A percentile compares a stretch with the other conserved stretches of the same genome.
phyloP scores from a whole-genome alignment of 2,888 invertebrate genomes.

The Eilema griseolum region DNA sequence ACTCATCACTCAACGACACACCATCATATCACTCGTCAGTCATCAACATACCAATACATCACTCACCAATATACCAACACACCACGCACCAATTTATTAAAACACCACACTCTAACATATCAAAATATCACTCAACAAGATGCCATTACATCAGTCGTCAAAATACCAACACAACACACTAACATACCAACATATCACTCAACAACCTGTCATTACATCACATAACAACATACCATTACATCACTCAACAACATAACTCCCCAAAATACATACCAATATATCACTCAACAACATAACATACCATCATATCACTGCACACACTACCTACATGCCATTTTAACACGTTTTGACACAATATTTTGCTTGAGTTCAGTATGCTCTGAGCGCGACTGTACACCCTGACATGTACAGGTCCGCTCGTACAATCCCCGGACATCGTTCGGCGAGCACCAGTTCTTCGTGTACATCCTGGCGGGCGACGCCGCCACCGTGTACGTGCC shows the following conservation, averaged over 20 bases:
- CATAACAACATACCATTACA: background rate
- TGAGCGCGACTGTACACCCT: slow-evolving; percentile 65
- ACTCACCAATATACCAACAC: background rate
- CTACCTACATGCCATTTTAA: too few relatives aligned
- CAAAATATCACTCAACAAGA: too few relatives aligned
- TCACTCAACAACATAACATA: too few relatives aligned
- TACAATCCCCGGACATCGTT: slow-evolving; percentile 96
- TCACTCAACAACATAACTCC: background rate
- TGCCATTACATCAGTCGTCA: background rate
- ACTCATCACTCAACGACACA: too few relatives aligned
- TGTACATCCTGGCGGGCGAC: slow-evolving; percentile 93
- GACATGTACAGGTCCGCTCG: slow-evolving; percentile 87
- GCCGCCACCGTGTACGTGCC: slow-evolving; percentile 95
- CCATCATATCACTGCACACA: too few relatives aligned
- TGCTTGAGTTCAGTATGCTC: slow-evolving; percentile 55
- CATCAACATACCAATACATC: background rate
- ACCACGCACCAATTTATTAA: too few relatives aligned
- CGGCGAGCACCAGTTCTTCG: slow-evolving; percentile 98
- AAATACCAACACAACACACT: background rate
- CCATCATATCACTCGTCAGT: too few relatives aligned
- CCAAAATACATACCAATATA: too few relatives aligned
- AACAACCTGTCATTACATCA: background rate
- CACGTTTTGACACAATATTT: too few relatives aligned
- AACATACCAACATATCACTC: background rate
- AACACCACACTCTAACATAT: background rate